Evolutionary conservation across 64 coral and sea anemone genomes (phyloP).

Genomic region (Anthopleura sola): DNA sequence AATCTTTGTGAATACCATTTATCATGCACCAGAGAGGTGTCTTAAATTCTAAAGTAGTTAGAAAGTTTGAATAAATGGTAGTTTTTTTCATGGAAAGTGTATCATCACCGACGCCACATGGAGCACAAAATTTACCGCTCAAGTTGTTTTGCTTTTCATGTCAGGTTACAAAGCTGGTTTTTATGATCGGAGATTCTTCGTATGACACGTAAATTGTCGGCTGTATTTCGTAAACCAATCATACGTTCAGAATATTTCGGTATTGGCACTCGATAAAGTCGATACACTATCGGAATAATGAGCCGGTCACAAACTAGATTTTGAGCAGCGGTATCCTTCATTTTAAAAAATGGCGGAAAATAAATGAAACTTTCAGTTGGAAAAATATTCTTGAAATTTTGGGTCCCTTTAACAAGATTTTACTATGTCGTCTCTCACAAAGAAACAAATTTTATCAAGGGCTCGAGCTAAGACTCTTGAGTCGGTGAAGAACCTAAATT

Average conservation of each 20-base stretch:
- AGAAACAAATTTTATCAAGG: slow-evolving; percentile 76
- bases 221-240: neutral
- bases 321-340: slow-evolving; percentile 35
- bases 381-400: slow-evolving; percentile 6
- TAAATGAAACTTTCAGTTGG: slow-evolving; percentile 1
- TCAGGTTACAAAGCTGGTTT: slow-evolving; percentile 70
- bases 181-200: slow-evolving; percentile 11
- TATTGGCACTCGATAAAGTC: neutral
- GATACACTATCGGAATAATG: too few species aligned
- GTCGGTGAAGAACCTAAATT: slow-evolving; percentile 88
- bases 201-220: neutral
- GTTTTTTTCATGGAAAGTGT: neutral
- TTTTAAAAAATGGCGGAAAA: slow-evolving; percentile 89
- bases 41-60: neutral
- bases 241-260: neutral
- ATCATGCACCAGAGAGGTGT: neutral
- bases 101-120: slow-evolving; percentile 5
- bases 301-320: neutral
- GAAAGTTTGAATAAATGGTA: neutral
- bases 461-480: slow-evolving; percentile 71
- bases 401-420: neutral
- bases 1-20: neutral
- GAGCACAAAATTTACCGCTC: slow-evolving; percentile 10
- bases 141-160: slow-evolving; percentile 25
- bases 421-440: slow-evolving; percentile 62